A percentile compares a stretch with the other conserved stretches of the same genome.
phyloP scores from a whole-genome alignment of 2,797 vertebrate genomes.

The Pseudopleuronectes americanus region DNA sequence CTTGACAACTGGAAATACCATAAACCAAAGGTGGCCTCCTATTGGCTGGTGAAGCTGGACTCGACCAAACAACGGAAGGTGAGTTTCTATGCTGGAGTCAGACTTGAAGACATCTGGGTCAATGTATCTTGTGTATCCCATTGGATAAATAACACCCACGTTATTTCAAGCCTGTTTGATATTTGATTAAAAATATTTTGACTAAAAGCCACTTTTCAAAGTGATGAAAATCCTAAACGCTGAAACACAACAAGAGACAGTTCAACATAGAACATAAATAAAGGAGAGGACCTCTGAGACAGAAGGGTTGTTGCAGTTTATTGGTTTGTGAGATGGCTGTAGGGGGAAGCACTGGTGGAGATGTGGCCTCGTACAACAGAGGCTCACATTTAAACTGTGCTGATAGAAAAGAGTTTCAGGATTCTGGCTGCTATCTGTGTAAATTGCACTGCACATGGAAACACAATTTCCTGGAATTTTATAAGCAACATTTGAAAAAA shows the following conservation, averaged over 20 bases:
- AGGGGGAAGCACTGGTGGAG: background rate
- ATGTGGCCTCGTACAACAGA: slow-evolving; percentile 1
- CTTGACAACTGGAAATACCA: slow-evolving; percentile 98
- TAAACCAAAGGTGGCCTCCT: slow-evolving; percentile 97
- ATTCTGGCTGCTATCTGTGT: background rate
- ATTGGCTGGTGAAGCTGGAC: slow-evolving; percentile 97
- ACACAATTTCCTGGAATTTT: background rate
- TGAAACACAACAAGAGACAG: background rate
- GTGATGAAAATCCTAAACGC: background rate
- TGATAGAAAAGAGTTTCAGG: background rate
- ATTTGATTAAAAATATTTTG: background rate
- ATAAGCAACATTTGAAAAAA: background rate
- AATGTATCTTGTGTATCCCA: no score
- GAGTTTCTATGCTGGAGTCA: slow-evolving; percentile 55
- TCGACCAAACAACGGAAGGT: slow-evolving; percentile 96
- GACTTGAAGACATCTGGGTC: background rate
- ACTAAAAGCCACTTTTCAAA: background rate
- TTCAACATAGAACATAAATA: background rate
- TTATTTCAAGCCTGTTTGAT: background rate
- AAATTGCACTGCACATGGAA: background rate
- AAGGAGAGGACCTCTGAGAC: background rate
- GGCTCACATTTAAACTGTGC: background rate
- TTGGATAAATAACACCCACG: no score
- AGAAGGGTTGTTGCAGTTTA: background rate
- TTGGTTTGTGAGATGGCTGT: background rate